phyloP scores from a whole-genome alignment of 2,113 vertebrate species.

The Dasyurus viverrinus region DNA sequence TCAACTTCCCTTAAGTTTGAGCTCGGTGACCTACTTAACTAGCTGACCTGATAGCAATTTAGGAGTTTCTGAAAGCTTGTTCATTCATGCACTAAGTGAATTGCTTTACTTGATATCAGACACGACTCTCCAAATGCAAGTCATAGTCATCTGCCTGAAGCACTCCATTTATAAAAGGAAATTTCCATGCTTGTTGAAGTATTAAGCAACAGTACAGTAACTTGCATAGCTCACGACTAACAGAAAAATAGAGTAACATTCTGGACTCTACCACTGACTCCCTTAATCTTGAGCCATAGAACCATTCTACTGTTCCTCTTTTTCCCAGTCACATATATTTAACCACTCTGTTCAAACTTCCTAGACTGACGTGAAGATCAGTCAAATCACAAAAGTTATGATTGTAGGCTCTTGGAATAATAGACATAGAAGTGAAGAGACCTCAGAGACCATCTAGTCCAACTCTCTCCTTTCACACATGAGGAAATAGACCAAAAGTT shows the following conservation, averaged over 20 bases:
- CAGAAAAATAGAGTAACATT: too few relatives aligned
- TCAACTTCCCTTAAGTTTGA: neutral
- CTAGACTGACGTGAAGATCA: neutral
- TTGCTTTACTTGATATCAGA: neutral
- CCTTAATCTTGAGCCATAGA: neutral
- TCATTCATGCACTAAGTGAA: neutral
- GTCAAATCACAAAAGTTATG: neutral
- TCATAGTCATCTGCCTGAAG: neutral
- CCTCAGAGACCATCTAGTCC: neutral
- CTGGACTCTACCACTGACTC: neutral
- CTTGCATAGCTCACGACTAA: neutral
- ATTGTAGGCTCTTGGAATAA: neutral
- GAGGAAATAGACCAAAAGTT: neutral
- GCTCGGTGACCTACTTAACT: rapidly evolving
- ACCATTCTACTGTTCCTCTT: rapidly evolving
- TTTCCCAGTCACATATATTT: neutral
- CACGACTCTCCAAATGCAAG: neutral
- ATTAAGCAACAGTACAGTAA: neutral
- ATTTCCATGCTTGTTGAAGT: neutral
- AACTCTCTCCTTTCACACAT: neutral
- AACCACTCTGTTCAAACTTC: neutral
- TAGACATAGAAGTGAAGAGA: neutral
- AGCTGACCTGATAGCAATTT: neutral
- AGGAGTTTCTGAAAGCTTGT: rapidly evolving
- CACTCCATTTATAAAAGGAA: neutral